Conservation (phyloP, 2,113 vertebrate species). For the Saguinus midas region DNA sequence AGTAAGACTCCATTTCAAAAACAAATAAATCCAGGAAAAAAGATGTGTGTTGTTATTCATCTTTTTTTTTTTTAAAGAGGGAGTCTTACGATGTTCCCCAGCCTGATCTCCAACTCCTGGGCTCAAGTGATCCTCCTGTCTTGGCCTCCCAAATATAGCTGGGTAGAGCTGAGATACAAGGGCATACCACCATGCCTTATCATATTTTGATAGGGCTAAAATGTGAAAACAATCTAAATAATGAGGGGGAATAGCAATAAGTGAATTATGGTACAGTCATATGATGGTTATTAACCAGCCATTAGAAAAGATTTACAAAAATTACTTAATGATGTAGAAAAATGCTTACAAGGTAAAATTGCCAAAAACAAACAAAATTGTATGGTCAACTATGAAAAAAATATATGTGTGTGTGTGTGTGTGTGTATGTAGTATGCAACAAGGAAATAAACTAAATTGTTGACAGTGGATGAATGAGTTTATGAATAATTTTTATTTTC, state of each 20-base stretch:
- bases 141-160: background rate
- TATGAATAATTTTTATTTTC: slow-evolving; percentile 6
- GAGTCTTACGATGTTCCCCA: background rate
- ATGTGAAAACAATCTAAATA: background rate
- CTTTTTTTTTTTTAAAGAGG: background rate
- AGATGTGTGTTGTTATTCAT: background rate
- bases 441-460: background rate
- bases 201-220: background rate
- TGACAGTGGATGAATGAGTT: background rate
- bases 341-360: background rate
- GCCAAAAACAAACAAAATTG: background rate
- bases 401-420: background rate
- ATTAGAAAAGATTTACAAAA: slow-evolving; percentile 26
- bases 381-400: background rate
- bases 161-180: background rate
- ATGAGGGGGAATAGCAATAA: background rate
- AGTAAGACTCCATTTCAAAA: no score
- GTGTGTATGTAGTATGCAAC: background rate
- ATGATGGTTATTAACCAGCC: background rate
- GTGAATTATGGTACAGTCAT: background rate
- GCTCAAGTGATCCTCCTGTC: background rate
- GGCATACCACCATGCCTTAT: background rate
- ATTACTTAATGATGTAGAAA: background rate
- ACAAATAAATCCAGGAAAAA: background rate
- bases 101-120: background rate